A percentile compares a stretch with the other conserved stretches of the same genome.
Evolutionary conservation across 1,140 invertebrate genomes (phyloP).

Genomic region (Coptotermes formosanus): DNA sequence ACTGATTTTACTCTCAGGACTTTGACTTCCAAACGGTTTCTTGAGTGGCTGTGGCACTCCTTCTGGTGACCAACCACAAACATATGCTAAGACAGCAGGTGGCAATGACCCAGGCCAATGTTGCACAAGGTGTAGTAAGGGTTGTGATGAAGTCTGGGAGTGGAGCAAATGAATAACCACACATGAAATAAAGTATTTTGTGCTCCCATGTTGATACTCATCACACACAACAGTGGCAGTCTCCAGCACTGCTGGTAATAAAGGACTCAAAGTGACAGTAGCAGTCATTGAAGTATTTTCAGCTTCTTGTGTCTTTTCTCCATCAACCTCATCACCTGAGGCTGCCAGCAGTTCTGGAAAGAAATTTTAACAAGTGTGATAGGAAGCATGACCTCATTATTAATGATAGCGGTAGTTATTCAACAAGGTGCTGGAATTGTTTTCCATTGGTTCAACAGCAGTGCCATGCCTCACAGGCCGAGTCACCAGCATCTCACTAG

Average conservation of each 20-base stretch:
- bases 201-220: not conserved
- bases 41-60: not conserved
- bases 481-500: too few relatives aligned
- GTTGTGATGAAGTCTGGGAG: not conserved
- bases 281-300: not conserved
- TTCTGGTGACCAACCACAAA: not conserved
- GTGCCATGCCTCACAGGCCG: too few relatives aligned
- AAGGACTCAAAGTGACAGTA: not conserved
- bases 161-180: not conserved
- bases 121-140: not conserved
- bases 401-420: too few relatives aligned
- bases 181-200: slow-evolving; percentile 9
- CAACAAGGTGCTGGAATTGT: too few relatives aligned
- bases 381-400: too few relatives aligned
- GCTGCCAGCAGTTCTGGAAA: not conserved
- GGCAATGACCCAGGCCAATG: not conserved
- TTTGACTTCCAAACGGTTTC: not conserved
- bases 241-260: not conserved
- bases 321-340: not conserved
- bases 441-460: too few relatives aligned
- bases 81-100: not conserved
- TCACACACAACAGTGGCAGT: not conserved
- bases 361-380: not conserved
- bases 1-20: not conserved
- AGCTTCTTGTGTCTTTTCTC: not conserved